Evolutionary conservation across 2,113 vertebrate genomes (phyloP).

Genomic region (Urocitellus parryii): DNA sequence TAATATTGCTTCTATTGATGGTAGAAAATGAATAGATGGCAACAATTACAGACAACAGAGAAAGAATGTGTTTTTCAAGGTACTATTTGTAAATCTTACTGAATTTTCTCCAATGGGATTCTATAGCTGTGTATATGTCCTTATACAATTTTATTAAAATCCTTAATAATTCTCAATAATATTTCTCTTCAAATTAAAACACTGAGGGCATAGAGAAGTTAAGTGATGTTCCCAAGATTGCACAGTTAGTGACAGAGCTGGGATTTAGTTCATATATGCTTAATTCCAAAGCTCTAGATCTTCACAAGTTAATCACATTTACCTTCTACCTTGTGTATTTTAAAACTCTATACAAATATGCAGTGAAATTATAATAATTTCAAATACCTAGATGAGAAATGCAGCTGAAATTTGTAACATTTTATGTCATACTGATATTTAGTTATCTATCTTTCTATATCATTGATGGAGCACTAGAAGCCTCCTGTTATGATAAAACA

Average conservation of each 20-base stretch:
- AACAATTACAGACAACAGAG: not conserved
- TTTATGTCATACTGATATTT: not conserved
- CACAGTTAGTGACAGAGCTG: not conserved
- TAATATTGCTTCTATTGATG: not conserved
- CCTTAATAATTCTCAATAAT: not conserved
- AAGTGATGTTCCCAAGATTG: not conserved
- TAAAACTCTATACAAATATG: not conserved
- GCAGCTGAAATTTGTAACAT: not conserved
- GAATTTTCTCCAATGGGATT: not conserved
- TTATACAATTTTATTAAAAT: not conserved
- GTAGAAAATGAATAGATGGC: not conserved
- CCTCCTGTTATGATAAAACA: not conserved
- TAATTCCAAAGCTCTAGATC: not conserved
- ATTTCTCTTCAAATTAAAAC: not conserved
- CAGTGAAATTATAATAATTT: not conserved
- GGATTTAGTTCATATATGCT: not conserved
- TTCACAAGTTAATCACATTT: not conserved
- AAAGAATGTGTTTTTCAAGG: not conserved
- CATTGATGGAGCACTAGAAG: not conserved
- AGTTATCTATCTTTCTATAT: not conserved
- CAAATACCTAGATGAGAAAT: not conserved
- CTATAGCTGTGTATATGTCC: not conserved
- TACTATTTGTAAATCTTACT: not conserved
- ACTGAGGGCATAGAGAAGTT: not conserved
- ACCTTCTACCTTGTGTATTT: not conserved